These are phyloP conservation scores for Rhinopomastus cyanomelas DNA, from an alignment of 2,113 vertebrate species.

Conservation along the genomic window DNA sequence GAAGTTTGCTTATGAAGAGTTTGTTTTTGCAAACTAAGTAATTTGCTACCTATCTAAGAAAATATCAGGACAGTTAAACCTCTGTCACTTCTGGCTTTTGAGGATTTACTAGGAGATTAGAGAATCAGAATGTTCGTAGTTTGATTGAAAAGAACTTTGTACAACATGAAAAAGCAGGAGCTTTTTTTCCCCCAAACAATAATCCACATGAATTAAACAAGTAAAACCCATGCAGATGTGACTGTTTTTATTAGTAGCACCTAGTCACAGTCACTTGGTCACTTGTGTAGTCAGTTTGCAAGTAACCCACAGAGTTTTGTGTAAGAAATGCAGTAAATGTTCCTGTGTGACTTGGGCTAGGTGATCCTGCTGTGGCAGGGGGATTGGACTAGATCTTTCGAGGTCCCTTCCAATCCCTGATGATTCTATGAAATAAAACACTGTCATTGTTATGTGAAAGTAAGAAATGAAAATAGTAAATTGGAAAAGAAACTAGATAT, in stretches of 20 bases:
- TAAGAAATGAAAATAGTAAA: background rate
- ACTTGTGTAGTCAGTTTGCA: background rate
- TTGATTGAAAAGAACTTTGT: background rate
- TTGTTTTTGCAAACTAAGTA: background rate
- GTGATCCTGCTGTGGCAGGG: too few species aligned
- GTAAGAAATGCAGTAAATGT: background rate
- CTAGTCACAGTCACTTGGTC: background rate
- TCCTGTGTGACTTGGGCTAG: too few species aligned
- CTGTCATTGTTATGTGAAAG: background rate
- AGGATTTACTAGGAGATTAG: background rate
- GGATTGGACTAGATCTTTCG: too few species aligned
- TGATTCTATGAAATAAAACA: too few species aligned
- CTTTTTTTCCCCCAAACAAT: background rate
- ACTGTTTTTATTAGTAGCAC: background rate
- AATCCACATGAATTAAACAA: background rate
- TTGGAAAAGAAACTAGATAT: background rate
- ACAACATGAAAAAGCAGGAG: background rate
- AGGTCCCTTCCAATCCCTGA: too few species aligned
- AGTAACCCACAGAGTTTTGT: background rate
- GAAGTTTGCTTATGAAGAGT: background rate
- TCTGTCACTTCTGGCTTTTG: background rate
- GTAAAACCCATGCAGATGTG: background rate
- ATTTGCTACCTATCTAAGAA: background rate
- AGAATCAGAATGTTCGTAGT: background rate
- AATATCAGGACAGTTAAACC: background rate